Base-by-base conservation (phyloP, 2,113 vertebrate genomes). In the Antennarius striatus region DNA sequence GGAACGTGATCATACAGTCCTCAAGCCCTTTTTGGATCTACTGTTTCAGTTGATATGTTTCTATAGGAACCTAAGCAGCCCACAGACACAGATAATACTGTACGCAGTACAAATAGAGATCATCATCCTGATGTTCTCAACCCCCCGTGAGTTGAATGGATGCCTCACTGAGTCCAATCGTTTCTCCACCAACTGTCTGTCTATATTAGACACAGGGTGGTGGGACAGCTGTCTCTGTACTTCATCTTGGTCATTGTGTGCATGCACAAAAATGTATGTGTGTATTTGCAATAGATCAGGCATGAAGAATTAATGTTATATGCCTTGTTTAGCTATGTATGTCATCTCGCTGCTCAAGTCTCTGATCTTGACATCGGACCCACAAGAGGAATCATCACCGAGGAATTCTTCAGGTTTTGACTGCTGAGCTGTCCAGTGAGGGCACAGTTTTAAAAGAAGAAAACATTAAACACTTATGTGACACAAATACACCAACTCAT, bases 171-270 rank as follows among this genome's bases (percentile, higher is more conserved):
- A 78, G 4, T 85, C 87, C 63, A 88, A 87, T 88, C 74, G 62
- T 83, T 89, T 88, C 83, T 85, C 79, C 86, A 82, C 81, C 80
- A 80, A 16, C 81, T 75, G 81, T 86, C 89, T 55, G 42, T 87
- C 79, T 57, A 11, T 56, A 72, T 87, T 83, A 85, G 81, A 85
- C 74, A 84, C 83, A 73, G 84, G 58, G 59, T 56, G 85, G 83
- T 73, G 47, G 71, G 69, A 66, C 89, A 87, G 83, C 87, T 89
- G 84, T 70, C 75, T 82, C 63, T 14, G 7, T 48, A 68, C 43
- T 61, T 59, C 48, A 15, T 81, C 69, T 56, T 54, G 72, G 65
- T 71, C 63, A 42, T 29, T 67, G 71, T 63, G 13, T 55, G 22
- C 52, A 12, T 47, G 62, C 63, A 65, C 59, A 45, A n/a, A 36